phyloP scores from a whole-genome alignment of 1,140 invertebrate species.

The Musca vetustissima region DNA sequence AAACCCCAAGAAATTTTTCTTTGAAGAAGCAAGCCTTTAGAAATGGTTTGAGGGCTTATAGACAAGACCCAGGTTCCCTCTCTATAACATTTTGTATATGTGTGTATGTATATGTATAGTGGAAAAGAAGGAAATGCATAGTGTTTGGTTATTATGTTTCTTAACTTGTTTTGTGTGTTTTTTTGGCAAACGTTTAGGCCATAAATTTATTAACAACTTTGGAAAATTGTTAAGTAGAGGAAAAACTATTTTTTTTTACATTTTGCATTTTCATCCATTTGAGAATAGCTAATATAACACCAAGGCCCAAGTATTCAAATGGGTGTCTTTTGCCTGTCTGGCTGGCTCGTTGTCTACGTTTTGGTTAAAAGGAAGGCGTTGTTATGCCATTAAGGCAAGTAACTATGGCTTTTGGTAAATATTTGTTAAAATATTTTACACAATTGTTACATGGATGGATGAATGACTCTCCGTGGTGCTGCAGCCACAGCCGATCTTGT shows the following conservation, averaged over 20 bases:
- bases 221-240: slow-evolving; percentile 17
- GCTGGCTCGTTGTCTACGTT: too few species aligned
- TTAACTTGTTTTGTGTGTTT: neutral
- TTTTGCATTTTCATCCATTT: too few species aligned
- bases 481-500: too few species aligned
- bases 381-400: slow-evolving; percentile 7
- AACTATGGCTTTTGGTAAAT: slow-evolving; percentile 23
- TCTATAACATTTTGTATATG: too few species aligned
- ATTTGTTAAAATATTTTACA: slow-evolving; percentile 5
- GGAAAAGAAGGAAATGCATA: neutral
- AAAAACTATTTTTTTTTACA: slow-evolving; percentile 1
- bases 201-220: slow-evolving; percentile 30
- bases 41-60: neutral
- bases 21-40: neutral
- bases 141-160: neutral
- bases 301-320: neutral
- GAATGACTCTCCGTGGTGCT: too few species aligned
- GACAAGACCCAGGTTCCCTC: too few species aligned
- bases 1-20: neutral
- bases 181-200: slow-evolving; percentile 11
- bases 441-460: too few species aligned
- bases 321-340: too few species aligned
- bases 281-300: neutral
- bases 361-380: neutral
- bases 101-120: too few species aligned